Base-by-base conservation (phyloP, 2,888 invertebrate species). In the Trissoscelio sp. region DNA sequence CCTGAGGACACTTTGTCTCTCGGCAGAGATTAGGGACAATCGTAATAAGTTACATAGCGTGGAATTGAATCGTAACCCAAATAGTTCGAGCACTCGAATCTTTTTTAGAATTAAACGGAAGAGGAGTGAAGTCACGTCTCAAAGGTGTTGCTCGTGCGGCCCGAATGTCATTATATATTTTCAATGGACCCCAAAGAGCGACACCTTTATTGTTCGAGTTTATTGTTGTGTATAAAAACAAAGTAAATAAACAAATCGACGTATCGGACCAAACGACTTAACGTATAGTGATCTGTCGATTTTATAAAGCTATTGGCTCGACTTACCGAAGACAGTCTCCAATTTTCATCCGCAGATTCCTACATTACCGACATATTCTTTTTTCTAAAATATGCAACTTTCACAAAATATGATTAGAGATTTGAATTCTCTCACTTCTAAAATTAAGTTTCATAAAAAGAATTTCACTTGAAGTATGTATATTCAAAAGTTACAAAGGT, bases 11-110 rank as follows among this genome's bases (percentile, higher is more conserved):
- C 57, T 67, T 67, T 66, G 75, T 81, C 75, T 77, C 42, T 64
- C 66, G 51, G 55, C 77, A 73, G 69, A 81, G 69, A 73, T 77
- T 81, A 81, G 81, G 78, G 81, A 81, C 81, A 81, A 81, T 81
- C 81, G 81, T 78, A 81, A 69, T 77, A 77, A 70, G 66, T 74
- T 74, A 81, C 14, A 42, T 80, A 81, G 77, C 70, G 77, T 66
- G 81, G 70, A 81, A 81, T 81, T 81, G 72, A 81, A 66, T 57
- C 44, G n/a, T 24, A 81, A 60, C 55, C 67, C 57, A 81, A 73
- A 77, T 67, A 73, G 77, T 81, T 81, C 73, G 64, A 81, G 73
- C 67, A 69, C 67, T 70, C 70, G 62, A 70, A 80, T 80, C 74
- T 80, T 77, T 81, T 81, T 46, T 67, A 77, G 73, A 73, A 78